phyloP scores from a whole-genome alignment of 2,888 invertebrate species.

The Thumatha senex region DNA sequence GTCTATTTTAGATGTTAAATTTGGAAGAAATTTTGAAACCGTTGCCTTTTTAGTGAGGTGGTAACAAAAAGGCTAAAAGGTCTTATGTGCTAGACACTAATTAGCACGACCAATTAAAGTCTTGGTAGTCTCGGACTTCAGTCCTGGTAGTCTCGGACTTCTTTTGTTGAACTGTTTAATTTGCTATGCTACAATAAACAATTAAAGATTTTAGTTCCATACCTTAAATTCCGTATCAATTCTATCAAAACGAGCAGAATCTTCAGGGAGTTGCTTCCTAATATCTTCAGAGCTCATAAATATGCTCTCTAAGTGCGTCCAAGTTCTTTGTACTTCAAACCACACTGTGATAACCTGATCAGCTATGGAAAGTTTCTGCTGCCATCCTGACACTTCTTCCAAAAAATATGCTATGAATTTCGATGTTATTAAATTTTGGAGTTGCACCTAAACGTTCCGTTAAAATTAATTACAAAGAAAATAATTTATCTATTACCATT shows the following conservation, averaged over 20 bases:
- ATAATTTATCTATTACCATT: too few relatives aligned
- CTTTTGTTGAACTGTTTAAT: too few relatives aligned
- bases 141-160: too few relatives aligned
- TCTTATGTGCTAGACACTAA: too few relatives aligned
- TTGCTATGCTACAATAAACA: too few relatives aligned
- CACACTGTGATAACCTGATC: slow-evolving; percentile 96
- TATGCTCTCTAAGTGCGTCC: slow-evolving; percentile 98
- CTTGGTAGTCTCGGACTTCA: too few relatives aligned
- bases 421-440: slow-evolving; percentile 98
- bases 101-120: too few relatives aligned
- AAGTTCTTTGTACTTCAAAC: slow-evolving; percentile 98
- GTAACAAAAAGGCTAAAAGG: too few relatives aligned
- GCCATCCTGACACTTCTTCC: slow-evolving; percentile 97
- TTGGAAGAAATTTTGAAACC: too few relatives aligned
- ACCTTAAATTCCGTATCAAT: slow-evolving; percentile 96
- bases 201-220: too few relatives aligned
- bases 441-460: slow-evolving; percentile 86
- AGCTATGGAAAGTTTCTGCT: slow-evolving; percentile 94
- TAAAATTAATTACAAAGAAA: not conserved
- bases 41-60: too few relatives aligned
- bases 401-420: slow-evolving; percentile 98
- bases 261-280: slow-evolving; percentile 95
- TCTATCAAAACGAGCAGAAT: slow-evolving; percentile 95
- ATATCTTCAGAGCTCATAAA: slow-evolving; percentile 99
- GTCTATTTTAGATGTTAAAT: too few relatives aligned